Base-by-base conservation (phyloP, 1,140 invertebrate genomes). In the Hesperophylax magnus region DNA sequence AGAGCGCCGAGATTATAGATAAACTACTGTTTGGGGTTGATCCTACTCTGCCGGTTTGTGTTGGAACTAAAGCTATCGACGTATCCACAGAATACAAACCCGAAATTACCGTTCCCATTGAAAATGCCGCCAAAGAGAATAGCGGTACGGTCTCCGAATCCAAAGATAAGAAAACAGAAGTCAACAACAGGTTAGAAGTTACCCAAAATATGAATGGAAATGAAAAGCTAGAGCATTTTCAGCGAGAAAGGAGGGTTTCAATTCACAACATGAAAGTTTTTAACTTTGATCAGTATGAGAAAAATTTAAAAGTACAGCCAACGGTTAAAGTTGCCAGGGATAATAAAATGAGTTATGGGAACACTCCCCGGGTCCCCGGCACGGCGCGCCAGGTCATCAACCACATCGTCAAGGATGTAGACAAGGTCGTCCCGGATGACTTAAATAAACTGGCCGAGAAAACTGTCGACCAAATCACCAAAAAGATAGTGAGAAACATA, bases 271-370 rank as follows among this genome's bases (percentile, higher is more conserved):
- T 90, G 31, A 89, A 90, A 86, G 88, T 90, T 84, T 90, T 90
- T 84, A 90, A 90, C 83, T 90, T 90, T 63, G 89, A 90, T 85
- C 87, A 87, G 20, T 90, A 90, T 52, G 89, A 90, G 85, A 89
- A 84, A 34, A 90, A 87, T 85, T 81, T 87, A 69, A 84, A 84
- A 34, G 53, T 60, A 52, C 71, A 78, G 2, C 80, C 85, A 56
- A 86, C 65, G 84, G 85, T 87, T 72, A 89, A 85, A 83, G 84
- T 84, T 79, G 86, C 86, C 71, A 85, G 88, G 56, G 80, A 87
- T 80, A 89, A 90, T 1, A 87, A 88, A 85, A 87, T 47, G 39
- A 47, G 87, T 54, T 84, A 89, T 69, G 88, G 89, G 85, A 89
- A 87, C 67, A 89, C 88, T 17, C 39, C 39, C 11, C 89, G 87